Conservation (phyloP, 2,113 vertebrate species). For the Oreocharis arfaki region DNA sequence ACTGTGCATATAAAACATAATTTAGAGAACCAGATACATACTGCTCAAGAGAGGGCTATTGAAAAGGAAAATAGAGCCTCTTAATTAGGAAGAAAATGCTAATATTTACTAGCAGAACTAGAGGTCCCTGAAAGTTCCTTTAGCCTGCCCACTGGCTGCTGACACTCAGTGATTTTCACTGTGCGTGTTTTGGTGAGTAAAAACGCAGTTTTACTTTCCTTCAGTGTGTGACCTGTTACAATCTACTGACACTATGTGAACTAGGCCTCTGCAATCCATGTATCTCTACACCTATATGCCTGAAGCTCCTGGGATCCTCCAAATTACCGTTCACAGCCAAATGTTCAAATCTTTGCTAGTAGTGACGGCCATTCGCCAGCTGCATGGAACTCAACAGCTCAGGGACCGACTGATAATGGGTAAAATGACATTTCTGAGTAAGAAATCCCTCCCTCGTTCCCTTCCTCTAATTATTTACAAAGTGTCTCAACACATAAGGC, state of each 20-base stretch:
- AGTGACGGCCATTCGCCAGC: background rate
- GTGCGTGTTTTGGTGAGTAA: background rate
- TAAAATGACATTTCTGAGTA: background rate
- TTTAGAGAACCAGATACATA: background rate
- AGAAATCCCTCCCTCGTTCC: background rate
- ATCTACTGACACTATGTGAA: background rate
- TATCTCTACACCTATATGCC: background rate
- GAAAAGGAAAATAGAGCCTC: background rate
- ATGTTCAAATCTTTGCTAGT: background rate
- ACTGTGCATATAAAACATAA: background rate
- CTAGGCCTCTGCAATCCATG: background rate
- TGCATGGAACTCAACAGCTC: background rate
- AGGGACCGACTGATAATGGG: background rate
- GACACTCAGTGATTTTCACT: background rate
- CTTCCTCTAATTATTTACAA: background rate
- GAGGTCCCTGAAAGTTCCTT: background rate
- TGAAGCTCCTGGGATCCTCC: background rate
- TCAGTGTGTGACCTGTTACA: too few relatives aligned
- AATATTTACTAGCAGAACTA: background rate
- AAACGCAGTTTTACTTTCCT: background rate
- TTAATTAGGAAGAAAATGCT: background rate
- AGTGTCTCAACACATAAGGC: background rate
- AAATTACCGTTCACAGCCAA: background rate
- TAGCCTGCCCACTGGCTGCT: background rate
- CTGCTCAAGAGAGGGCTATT: background rate